Evolutionary conservation across 1,140 invertebrate genomes (phyloP).

Genomic region (Trypoxylus dichotomus): DNA sequence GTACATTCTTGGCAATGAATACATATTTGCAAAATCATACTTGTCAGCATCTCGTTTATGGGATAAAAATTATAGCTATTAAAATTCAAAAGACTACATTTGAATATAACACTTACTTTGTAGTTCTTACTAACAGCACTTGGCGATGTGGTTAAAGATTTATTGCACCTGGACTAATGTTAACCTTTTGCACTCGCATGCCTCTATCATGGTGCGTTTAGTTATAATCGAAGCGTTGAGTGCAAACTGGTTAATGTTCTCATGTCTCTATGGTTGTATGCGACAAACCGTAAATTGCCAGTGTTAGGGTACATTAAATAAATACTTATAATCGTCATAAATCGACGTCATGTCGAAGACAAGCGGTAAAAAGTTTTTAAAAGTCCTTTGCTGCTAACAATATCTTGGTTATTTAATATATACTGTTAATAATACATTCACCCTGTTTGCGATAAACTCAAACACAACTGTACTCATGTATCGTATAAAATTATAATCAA

Average conservation of each 20-base stretch:
- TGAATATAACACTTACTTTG: neutral
- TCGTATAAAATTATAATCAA: slow-evolving; percentile 8
- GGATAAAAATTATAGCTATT: slow-evolving; percentile 2
- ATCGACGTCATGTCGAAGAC: too few relatives aligned
- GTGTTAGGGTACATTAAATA: neutral
- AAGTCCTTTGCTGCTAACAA: too few relatives aligned
- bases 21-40: neutral
- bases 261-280: neutral
- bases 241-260: neutral
- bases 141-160: neutral
- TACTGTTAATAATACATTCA: slow-evolving; percentile 7
- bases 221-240: neutral
- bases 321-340: too few relatives aligned
- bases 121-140: neutral
- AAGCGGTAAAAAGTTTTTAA: too few relatives aligned
- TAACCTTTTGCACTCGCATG: neutral
- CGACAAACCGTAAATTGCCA: neutral
- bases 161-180: neutral
- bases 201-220: neutral
- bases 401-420: neutral
- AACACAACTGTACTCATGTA: neutral
- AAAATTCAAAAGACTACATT: neutral
- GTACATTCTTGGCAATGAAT: neutral
- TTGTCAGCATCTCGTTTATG: neutral
- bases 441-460: slow-evolving; percentile 5